Evolutionary conservation across 1,140 invertebrate genomes (phyloP).

Genomic region (Orussus abietinus): DNA sequence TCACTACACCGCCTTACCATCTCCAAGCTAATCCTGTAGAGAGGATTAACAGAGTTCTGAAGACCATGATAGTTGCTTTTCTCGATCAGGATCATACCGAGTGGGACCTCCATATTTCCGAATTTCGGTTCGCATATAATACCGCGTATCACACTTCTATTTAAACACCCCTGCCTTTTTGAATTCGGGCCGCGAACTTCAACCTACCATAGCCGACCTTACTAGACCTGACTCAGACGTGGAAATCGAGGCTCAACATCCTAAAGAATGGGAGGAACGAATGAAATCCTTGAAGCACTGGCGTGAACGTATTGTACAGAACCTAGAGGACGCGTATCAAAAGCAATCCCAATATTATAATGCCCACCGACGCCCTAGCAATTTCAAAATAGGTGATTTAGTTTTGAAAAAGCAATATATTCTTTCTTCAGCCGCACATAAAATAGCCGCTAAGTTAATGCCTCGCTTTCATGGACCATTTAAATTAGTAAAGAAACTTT

Average conservation of each 20-base stretch:
- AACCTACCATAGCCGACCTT: background rate
- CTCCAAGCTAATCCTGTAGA: conserved; percentile 20
- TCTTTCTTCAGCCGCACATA: background rate
- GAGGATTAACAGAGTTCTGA: conserved; percentile 17
- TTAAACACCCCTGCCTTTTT: conserved; percentile 13
- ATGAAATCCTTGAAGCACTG: no score
- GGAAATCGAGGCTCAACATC: background rate
- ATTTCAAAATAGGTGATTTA: background rate
- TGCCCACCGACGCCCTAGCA: background rate
- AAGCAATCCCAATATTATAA: conserved; percentile 1
- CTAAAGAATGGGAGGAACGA: conserved; percentile 11
- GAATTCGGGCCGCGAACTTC: conserved; percentile 14
- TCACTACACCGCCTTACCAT: conserved; percentile 19
- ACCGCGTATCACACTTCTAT: conserved; percentile 8
- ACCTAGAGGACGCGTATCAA: background rate
- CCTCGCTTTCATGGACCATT: background rate
- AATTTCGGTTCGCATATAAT: conserved; percentile 22
- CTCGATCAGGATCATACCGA: conserved; percentile 13
- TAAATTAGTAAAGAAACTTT: background rate
- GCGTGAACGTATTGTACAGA: background rate
- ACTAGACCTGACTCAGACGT: background rate
- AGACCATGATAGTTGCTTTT: conserved; percentile 15
- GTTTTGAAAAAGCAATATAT: background rate
- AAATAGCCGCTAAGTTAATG: background rate
- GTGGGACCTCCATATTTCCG: conserved; percentile 16